These are phyloP conservation scores for Malurus melanocephalus DNA, from an alignment of 2,113 vertebrate genomes.

Conservation along the genomic window DNA sequence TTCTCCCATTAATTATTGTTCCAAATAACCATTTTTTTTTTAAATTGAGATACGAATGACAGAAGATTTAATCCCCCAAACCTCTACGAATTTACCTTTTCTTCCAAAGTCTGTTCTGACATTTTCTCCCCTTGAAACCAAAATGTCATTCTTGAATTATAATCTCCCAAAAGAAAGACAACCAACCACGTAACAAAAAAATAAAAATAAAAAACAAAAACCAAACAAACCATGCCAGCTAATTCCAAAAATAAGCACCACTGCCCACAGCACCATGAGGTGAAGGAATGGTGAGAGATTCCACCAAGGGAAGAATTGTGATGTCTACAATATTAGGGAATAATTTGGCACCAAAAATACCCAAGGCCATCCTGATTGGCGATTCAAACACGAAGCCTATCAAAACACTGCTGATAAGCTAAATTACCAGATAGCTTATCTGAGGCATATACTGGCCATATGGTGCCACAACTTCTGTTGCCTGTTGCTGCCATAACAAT, in stretches of 20 bases:
- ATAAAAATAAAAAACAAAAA: not conserved
- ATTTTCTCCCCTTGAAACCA: constrained; percentile 11
- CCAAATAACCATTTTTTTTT: not conserved
- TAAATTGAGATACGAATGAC: not conserved
- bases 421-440: constrained; percentile 87
- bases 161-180: constrained; percentile 21
- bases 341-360: constrained; percentile 62
- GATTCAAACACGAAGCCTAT: constrained; percentile 81
- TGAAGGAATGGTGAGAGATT: constrained; percentile 61
- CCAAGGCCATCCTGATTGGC: constrained; percentile 61
- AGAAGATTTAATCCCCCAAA: not conserved
- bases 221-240: not conserved
- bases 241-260: constrained; percentile 40
- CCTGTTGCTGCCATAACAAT: constrained; percentile 95
- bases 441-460: constrained; percentile 93
- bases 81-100: constrained; percentile 14
- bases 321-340: constrained; percentile 44
- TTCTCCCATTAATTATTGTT: not conserved
- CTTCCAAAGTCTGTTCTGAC: constrained; percentile 6
- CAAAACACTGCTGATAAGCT: constrained; percentile 83
- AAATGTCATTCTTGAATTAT: constrained; percentile 39
- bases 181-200: not conserved
- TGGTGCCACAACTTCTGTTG: constrained; percentile 89
- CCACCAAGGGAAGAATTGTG: constrained; percentile 65
- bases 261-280: constrained; percentile 21